Conservation (phyloP, 2,888 invertebrate species). For the Cheilosia urbana region DNA sequence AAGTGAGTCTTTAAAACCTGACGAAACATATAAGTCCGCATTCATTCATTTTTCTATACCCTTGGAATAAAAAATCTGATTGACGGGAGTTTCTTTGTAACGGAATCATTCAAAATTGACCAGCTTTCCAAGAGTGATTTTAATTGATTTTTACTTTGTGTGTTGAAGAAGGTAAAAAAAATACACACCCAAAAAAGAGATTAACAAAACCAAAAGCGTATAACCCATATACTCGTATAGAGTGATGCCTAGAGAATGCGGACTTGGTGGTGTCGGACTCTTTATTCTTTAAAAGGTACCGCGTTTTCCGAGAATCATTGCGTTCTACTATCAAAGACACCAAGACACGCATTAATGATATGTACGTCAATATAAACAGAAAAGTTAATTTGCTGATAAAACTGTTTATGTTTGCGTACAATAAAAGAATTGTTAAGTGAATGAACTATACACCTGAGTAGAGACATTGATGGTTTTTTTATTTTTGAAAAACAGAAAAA, state of each 20-base stretch:
- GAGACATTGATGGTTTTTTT: conserved; percentile 32
- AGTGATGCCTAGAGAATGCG: conserved; percentile 33
- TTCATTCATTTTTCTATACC: no score
- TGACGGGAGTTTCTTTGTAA: background rate
- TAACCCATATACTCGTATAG: background rate
- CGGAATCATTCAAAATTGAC: background rate
- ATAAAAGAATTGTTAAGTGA: conserved; percentile 71
- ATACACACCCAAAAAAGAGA: background rate
- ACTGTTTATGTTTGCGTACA: conserved; percentile 71
- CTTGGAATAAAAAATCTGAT: background rate
- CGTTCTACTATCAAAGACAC: conserved; percentile 62
- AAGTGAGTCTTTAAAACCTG: no score
- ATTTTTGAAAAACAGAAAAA: background rate
- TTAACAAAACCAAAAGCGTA: conserved; percentile 37
- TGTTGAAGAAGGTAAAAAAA: background rate
- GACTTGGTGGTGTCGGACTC: conserved; percentile 46
- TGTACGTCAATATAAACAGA: conserved; percentile 72
- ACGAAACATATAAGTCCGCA: no score
- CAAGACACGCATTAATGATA: conserved; percentile 65
- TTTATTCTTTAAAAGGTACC: conserved; percentile 56
- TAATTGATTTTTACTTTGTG: conserved; percentile 15
- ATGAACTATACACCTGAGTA: conserved; percentile 64
- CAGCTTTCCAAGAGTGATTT: background rate
- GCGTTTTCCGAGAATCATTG: conserved; percentile 70
- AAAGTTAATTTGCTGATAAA: conserved; percentile 72